phyloP scores from a whole-genome alignment of 2,797 vertebrate species.

The Capromys pilorides region DNA sequence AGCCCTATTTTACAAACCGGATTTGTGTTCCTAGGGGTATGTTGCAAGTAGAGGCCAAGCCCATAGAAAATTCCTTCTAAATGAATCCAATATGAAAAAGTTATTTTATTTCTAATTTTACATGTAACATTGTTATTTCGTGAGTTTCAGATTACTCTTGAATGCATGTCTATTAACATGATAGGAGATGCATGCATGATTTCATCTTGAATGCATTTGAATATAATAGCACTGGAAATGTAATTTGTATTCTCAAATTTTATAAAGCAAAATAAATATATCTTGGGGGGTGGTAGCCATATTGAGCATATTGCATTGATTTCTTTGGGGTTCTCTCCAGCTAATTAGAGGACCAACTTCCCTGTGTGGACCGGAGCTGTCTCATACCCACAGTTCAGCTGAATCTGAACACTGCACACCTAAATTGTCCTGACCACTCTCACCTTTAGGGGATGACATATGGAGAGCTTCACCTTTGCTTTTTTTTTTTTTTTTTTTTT shows the following conservation, averaged over 20 bases:
- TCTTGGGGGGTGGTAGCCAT: slow-evolving; percentile 76
- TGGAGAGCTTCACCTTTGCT: not conserved
- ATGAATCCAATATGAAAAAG: slow-evolving; percentile 75
- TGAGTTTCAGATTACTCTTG: slow-evolving; percentile 66
- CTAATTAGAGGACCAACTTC: slow-evolving; percentile 67
- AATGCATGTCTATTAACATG: slow-evolving; percentile 75
- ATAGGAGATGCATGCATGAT: slow-evolving; percentile 77
- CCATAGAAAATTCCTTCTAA: slow-evolving; percentile 80
- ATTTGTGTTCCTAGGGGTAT: slow-evolving; percentile 65
- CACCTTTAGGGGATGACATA: not conserved
- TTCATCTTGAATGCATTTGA: slow-evolving; percentile 79
- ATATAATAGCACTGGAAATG: slow-evolving; percentile 82
- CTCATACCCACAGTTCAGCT: not conserved
- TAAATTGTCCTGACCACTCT: not conserved
- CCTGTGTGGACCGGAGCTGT: slow-evolving; percentile 57
- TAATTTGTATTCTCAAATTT: slow-evolving; percentile 82
- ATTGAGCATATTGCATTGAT: slow-evolving; percentile 70
- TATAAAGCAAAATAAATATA: slow-evolving; percentile 80
- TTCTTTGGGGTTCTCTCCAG: slow-evolving; percentile 71
- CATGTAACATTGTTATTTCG: slow-evolving; percentile 74
- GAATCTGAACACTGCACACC: not conserved
- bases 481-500: too few relatives aligned
- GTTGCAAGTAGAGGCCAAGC: slow-evolving; percentile 63
- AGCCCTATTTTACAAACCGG: slow-evolving; percentile 64
- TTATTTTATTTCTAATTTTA: slow-evolving; percentile 81